A percentile compares a stretch with the other conserved stretches of the same genome.
Conservation (phyloP, 1,140 invertebrate species). For the Cotesia vestalis region DNA sequence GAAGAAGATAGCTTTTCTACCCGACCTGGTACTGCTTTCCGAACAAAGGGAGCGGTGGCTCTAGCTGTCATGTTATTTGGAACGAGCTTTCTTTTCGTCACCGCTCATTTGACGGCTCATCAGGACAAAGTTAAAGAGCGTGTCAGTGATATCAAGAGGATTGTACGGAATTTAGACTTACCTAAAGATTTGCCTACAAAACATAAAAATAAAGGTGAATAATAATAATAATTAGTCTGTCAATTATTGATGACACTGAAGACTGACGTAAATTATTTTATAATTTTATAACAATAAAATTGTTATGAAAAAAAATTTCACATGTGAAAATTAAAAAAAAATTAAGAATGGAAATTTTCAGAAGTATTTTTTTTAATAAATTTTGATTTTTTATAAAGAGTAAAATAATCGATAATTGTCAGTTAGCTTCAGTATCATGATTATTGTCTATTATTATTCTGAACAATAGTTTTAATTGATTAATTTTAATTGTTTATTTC, state of each 20-base stretch:
- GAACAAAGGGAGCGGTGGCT: conserved; percentile 92
- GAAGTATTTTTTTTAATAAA: too few species aligned
- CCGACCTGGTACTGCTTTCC: conserved; percentile 85
- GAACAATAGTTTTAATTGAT: conserved; percentile 36
- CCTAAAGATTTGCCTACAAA: conserved; percentile 81
- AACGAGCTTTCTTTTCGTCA: conserved; percentile 92
- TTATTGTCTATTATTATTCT: background rate
- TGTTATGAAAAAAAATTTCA: too few species aligned
- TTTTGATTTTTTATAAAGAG: too few species aligned
- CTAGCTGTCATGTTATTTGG: conserved; percentile 91
- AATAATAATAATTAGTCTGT: conserved; percentile 12
- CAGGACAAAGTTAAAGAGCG: conserved; percentile 88
- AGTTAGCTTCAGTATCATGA: too few species aligned
- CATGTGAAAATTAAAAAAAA: too few species aligned
- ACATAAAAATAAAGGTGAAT: conserved; percentile 78
- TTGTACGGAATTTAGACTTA: conserved; percentile 84
- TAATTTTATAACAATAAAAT: too few species aligned
- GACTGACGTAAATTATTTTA: too few species aligned
- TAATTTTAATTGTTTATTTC: conserved; percentile 48
- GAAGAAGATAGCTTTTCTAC: conserved; percentile 88
- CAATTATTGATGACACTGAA: background rate
- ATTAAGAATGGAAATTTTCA: too few species aligned
- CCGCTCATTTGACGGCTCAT: conserved; percentile 91
- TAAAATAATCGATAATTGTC: background rate
- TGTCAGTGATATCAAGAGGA: conserved; percentile 86